Conservation (phyloP, 2,797 vertebrate genomes). For the Amphiprion clarkii region DNA sequence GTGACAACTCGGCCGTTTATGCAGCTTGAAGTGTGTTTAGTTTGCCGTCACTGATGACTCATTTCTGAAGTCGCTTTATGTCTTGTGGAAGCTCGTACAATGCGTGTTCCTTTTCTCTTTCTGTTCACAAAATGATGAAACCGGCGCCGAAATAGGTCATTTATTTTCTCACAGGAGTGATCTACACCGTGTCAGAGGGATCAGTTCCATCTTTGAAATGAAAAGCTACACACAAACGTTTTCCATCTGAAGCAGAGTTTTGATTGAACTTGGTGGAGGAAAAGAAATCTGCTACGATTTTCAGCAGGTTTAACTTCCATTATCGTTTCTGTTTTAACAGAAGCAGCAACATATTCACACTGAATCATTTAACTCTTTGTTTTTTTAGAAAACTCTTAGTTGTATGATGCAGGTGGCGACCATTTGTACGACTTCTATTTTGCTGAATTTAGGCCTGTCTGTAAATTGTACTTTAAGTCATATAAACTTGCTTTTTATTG, state of each 20-base stretch:
- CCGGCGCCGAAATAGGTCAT: neutral
- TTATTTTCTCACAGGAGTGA: neutral
- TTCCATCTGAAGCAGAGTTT: neutral
- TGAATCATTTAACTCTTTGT: neutral
- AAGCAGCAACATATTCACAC: neutral
- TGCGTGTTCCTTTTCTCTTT: too few relatives aligned
- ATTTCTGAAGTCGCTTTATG: neutral
- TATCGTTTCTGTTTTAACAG: too few relatives aligned
- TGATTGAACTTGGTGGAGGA: neutral
- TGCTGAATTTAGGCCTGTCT: too few relatives aligned
- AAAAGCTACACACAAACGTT: neutral
- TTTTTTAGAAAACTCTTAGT: neutral
- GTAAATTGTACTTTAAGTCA: too few relatives aligned
- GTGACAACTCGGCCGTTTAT: conserved; percentile 37
- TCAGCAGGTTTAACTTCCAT: too few relatives aligned
- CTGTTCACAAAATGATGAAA: too few relatives aligned
- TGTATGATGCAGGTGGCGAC: too few relatives aligned
- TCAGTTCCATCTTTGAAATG: neutral
- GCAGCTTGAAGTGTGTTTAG: conserved; percentile 34
- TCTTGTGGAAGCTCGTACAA: too few relatives aligned
- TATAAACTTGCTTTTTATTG: neutral
- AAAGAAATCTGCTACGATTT: too few relatives aligned
- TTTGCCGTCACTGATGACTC: conserved; percentile 7
- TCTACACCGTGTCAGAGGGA: neutral
- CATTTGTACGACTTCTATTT: neutral